phyloP scores from a whole-genome alignment of 1,140 invertebrate genomes.

The Drosophila lacertosa region DNA sequence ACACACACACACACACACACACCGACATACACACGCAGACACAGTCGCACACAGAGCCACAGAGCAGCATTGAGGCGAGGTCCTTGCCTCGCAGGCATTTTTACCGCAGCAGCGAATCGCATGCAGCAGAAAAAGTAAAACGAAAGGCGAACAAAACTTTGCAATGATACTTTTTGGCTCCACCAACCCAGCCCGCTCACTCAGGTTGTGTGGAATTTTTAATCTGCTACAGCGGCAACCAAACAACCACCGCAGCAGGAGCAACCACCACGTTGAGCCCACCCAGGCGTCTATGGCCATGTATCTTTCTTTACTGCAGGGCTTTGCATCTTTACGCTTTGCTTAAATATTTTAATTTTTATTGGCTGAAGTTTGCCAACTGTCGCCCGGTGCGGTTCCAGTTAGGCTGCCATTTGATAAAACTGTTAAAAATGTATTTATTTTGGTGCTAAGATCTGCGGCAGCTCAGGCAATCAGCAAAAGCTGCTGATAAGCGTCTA shows the following conservation, averaged over 20 bases:
- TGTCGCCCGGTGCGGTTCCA: conserved; percentile 37
- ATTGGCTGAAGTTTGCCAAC: conserved; percentile 75
- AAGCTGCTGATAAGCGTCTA: conserved; percentile 37
- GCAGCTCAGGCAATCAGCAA: conserved; percentile 31
- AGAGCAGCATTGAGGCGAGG: conserved; percentile 26
- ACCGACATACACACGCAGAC: not conserved
- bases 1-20: conserved; percentile 39
- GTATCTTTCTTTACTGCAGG: conserved; percentile 78
- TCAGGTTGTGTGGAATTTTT: conserved; percentile 80
- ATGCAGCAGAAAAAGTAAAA: conserved; percentile 47
- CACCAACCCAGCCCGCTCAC: conserved; percentile 21
- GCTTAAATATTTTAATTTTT: conserved; percentile 83
- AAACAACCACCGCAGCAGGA: conserved; percentile 46
- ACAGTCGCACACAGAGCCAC: too few relatives aligned
- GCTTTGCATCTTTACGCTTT: conserved; percentile 80
- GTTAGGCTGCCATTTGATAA: conserved; percentile 60
- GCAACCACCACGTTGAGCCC: conserved; percentile 17
- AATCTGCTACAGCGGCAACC: conserved; percentile 61
- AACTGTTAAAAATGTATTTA: conserved; percentile 77
- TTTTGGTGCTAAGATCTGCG: conserved; percentile 56
- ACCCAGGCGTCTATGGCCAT: conserved; percentile 35
- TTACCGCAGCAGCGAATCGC: conserved; percentile 70
- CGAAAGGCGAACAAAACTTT: conserved; percentile 68
- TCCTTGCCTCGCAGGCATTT: conserved; percentile 69
- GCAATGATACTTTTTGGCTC: conserved; percentile 71